phyloP scores from a whole-genome alignment of 1,140 invertebrate species.

The Orussus abietinus region DNA sequence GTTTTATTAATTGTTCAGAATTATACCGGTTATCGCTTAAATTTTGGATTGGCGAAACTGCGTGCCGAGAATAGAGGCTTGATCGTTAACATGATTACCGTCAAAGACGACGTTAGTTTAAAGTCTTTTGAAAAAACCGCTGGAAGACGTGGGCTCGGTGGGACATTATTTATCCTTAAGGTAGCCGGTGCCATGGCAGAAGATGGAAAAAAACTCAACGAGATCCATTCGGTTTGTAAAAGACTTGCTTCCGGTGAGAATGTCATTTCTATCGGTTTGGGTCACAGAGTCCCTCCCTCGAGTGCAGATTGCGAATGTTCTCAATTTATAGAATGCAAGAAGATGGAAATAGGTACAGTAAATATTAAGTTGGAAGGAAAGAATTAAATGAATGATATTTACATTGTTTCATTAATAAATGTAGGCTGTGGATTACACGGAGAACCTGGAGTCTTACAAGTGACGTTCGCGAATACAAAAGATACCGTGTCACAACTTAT shows the following conservation, averaged over 20 bases:
- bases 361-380: background rate
- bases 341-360: constrained; percentile 61
- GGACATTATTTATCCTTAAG: constrained; percentile 61
- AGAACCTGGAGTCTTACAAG: constrained; percentile 57
- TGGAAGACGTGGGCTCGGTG: constrained; percentile 59
- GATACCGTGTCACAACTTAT: constrained; percentile 19
- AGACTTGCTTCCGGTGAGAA: constrained; percentile 24
- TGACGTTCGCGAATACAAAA: constrained; percentile 20
- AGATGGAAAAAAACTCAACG: constrained; percentile 51
- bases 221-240: constrained; percentile 40
- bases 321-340: constrained; percentile 34
- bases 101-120: constrained; percentile 53
- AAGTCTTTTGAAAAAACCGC: constrained; percentile 35
- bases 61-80: constrained; percentile 50
- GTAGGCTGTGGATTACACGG: constrained; percentile 64
- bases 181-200: constrained; percentile 68
- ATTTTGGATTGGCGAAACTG: constrained; percentile 61
- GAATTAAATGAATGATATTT: background rate
- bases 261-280: constrained; percentile 28
- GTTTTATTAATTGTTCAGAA: constrained; percentile 60
- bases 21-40: constrained; percentile 64
- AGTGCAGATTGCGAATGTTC: constrained; percentile 9
- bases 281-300: constrained; percentile 14
- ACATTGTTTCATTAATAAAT: constrained; percentile 13
- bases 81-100: constrained; percentile 34